These are phyloP conservation scores for Drosophila littoralis DNA, from an alignment of 1,140 invertebrate species.

Conservation along the genomic window DNA sequence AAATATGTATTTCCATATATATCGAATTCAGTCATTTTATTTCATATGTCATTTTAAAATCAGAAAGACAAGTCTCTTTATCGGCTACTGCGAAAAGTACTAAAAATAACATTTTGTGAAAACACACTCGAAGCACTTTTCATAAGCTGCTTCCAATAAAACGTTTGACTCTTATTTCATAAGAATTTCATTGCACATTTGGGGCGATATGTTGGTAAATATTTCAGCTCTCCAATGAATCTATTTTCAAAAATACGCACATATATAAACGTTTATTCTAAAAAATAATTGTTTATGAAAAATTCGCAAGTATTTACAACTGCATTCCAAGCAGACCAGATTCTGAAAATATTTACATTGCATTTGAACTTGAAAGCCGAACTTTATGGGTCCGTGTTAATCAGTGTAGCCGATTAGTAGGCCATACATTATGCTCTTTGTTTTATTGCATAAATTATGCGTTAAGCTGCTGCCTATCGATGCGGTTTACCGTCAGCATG, in stretches of 20 bases:
- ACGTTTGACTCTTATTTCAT: not conserved
- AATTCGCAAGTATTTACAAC: not conserved
- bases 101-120: not conserved
- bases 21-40: not conserved
- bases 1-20: not conserved
- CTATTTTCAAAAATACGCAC: not conserved
- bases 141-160: not conserved
- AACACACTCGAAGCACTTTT: not conserved
- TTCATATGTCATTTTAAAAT: not conserved
- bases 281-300: not conserved
- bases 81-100: not conserved
- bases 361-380: conserved; percentile 5
- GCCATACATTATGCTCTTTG: conserved; percentile 69
- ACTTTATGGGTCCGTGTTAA: conserved; percentile 54
- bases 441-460: conserved; percentile 67
- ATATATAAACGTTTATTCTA: too few species aligned
- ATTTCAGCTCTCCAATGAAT: not conserved
- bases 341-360: not conserved
- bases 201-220: not conserved
- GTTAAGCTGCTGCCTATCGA: conserved; percentile 57
- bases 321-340: not conserved
- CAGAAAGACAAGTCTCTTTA: not conserved
- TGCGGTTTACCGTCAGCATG: conserved; percentile 57
- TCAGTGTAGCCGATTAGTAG: conserved; percentile 60
- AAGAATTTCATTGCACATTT: not conserved